Base-by-base conservation (phyloP, 2,888 invertebrate genomes). In the Tillus elongatus region DNA sequence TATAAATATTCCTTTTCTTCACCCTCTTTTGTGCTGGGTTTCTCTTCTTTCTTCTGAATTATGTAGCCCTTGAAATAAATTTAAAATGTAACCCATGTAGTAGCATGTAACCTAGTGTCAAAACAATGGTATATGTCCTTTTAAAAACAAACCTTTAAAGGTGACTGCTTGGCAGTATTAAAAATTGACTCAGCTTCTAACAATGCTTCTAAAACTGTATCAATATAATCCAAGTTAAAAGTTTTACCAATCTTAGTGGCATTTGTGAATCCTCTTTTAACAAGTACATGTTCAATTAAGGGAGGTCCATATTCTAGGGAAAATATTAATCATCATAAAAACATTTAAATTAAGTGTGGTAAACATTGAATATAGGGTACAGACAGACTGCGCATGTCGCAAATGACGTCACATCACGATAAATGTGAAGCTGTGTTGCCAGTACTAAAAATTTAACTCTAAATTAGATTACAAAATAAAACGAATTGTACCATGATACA, bases 211-310 rank as follows among this genome's bases (percentile, higher is more conserved):
- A 75, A 64, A 34, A 92, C 61, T 42, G 68, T 73, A 1, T 71
- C 67, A 31, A 84, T 54, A 55, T 87, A 79, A 13, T 70, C 61
- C 3, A 77, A 43, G 33, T 74, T 61, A 58, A 92, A 87, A 9
- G 75, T 78, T 60, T 82, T 82, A 2, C 74, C 73, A 31, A 78
- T 61, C 61, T 74, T 74, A 33, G 69, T 68, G 27, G 72, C 70
- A 2, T 74, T 63, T 1, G 69, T 53, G 45, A 95, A 75, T 15
- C 83, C 83, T 42, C 75, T 73, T 52, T 74, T 73, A 12, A 78
- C 56, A 2, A 97, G 69, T n/a, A 85, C 80, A 61, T 97, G 96
- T 53, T 96, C 93, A 43, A 97, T 79, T 26, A 98, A 68, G 0
- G 92, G 76, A 12, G 93, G 81, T 3, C 97, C 96, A 70, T 85